phyloP scores from a whole-genome alignment of 2,888 invertebrate species.

The Stramonita haemastoma region DNA sequence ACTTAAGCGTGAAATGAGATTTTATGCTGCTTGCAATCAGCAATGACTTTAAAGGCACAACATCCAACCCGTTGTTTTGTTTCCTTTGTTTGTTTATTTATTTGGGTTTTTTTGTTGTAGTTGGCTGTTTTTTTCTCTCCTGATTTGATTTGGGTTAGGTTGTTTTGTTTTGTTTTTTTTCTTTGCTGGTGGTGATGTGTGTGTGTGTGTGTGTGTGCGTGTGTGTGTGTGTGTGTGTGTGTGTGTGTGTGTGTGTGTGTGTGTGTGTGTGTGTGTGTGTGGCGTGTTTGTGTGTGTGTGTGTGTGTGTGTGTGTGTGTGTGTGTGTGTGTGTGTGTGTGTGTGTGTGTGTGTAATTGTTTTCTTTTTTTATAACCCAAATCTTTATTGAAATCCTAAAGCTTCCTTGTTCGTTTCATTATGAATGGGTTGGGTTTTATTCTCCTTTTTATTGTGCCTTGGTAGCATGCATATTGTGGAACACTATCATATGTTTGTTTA shows the following conservation, averaged over 20 bases:
- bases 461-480: too few species aligned
- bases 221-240: slow-evolving; percentile 21
- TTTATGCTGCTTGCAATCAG: too few species aligned
- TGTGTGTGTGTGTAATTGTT: neutral
- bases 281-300: neutral
- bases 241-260: neutral
- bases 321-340: neutral
- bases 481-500: too few species aligned
- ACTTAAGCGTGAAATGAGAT: too few species aligned
- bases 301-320: neutral
- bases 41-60: too few species aligned
- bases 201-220: neutral
- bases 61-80: too few species aligned
- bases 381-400: too few species aligned
- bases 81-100: too few species aligned
- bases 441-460: too few species aligned
- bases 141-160: neutral
- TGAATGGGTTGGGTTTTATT: too few species aligned
- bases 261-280: neutral
- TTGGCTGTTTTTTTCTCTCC: neutral
- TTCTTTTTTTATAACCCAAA: too few species aligned
- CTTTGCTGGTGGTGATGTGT: neutral
- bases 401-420: too few species aligned
- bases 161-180: neutral
- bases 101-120: neutral